Evolutionary conservation across 2,888 invertebrate genomes (phyloP), one percentile per base, ranked within the genome.

Genomic region (Meghimatium bilineatum): DNA sequence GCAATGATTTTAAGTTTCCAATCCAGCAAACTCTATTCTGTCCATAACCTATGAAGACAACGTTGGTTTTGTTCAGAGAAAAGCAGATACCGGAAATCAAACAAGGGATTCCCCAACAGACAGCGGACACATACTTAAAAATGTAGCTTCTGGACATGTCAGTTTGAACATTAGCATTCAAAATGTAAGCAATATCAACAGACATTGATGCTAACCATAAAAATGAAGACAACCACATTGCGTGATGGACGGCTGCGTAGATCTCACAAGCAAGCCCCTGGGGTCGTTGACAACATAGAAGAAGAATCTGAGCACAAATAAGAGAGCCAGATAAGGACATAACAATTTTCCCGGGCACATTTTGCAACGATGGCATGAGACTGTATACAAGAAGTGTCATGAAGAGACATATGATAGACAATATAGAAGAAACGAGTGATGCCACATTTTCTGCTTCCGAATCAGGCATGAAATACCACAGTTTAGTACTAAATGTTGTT

Each of bases 341-440:
- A 76, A 86, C 80, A 44, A 86, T 84, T 29, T 82, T 84, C 56
- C 86, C 86, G 8, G 86, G 86, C 1, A 76, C 72, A 79, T 86
- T 86, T 52, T 80, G 44, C 17, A 86, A 67, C 36, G 82, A 67
- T 3, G 86, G 76, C 32, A 84, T 52, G 23, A 74, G 29, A 34
- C 38, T 52, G 66, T 86, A 86, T 12, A 82, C 79, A 29, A 80
- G 0, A n/a, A 86, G 76, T 1, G 80, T 80, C 23, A 36, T 17
- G 5, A 67, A 26, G 0, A 85, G 81, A 44, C 85, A 83, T 0
- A 29, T 44, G 32, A 85, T 71, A 20, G 85, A 85, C 0, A 83
- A 6, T 3, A 29, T 23, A n/a, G 71, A 71, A 36, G 83, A 44
- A 29, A 75, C 49, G 12, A 49, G 5, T 32, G 76, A 72, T 44